Evolutionary conservation across 1,140 invertebrate species (phyloP).

Genomic region (Diachasma alloeum): DNA sequence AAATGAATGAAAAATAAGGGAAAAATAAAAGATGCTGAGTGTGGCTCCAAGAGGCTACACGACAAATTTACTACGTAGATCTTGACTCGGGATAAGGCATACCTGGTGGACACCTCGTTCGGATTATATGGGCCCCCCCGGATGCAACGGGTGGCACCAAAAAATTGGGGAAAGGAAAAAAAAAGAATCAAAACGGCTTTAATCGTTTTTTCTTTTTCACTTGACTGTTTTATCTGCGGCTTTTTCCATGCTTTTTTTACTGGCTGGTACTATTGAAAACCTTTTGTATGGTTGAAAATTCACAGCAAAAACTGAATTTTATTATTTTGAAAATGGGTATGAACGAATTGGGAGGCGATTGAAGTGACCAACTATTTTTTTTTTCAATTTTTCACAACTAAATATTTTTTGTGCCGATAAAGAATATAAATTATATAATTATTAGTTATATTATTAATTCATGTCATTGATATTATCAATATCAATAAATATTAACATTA

Average conservation of each 20-base stretch:
- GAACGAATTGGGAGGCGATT: too few relatives aligned
- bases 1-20: not conserved
- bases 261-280: too few relatives aligned
- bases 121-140: conserved; percentile 30
- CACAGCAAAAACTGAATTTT: too few relatives aligned
- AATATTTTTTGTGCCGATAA: too few relatives aligned
- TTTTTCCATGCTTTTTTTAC: not conserved
- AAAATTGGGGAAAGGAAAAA: not conserved
- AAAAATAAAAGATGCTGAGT: conserved; percentile 14
- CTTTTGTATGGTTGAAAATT: too few relatives aligned
- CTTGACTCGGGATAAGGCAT: conserved; percentile 53
- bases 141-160: conserved; percentile 33
- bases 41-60: conserved; percentile 41
- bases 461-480: too few relatives aligned
- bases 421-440: too few relatives aligned
- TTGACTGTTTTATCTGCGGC: not conserved
- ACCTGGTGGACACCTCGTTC: conserved; percentile 57
- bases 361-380: too few relatives aligned
- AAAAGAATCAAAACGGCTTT: not conserved
- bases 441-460: too few relatives aligned
- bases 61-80: conserved; percentile 61
- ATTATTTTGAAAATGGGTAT: too few relatives aligned
- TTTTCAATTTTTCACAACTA: too few relatives aligned
- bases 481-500: too few relatives aligned
- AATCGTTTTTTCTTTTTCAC: conserved; percentile 12